Percentiles rank a stretch among this genome's conserved stretches.
phyloP scores from a whole-genome alignment of 2,113 vertebrate genomes.

The Tor tambroides region DNA sequence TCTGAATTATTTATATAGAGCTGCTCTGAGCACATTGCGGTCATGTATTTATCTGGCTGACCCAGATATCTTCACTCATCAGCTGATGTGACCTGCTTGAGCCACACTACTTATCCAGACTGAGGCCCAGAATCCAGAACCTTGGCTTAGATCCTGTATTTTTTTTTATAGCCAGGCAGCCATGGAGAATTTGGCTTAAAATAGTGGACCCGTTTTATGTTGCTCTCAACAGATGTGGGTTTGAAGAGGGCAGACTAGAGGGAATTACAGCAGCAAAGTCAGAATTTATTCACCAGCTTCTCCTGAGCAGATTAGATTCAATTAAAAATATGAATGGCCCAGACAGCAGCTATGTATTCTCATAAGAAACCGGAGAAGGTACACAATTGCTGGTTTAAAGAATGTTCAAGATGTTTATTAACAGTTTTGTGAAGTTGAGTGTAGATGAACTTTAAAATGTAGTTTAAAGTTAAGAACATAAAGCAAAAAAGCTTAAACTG shows the following conservation, averaged over 20 bases:
- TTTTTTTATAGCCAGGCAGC: slow-evolving; percentile 31
- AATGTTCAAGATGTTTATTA: background rate
- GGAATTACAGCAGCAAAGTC: slow-evolving; percentile 1
- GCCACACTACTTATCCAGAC: slow-evolving; percentile 23
- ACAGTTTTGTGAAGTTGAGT: background rate
- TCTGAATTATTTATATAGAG: slow-evolving; percentile 44
- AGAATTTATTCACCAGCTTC: slow-evolving; percentile 27
- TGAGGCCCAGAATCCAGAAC: slow-evolving; percentile 32
- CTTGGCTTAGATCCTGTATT: slow-evolving; percentile 29
- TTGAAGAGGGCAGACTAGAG: slow-evolving; percentile 10
- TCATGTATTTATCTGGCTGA: slow-evolving; percentile 52
- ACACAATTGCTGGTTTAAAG: background rate
- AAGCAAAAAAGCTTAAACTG: background rate
- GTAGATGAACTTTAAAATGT: background rate
- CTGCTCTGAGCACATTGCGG: slow-evolving; percentile 34
- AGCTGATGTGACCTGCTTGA: slow-evolving; percentile 37
- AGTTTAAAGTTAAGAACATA: background rate
- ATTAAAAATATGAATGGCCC: slow-evolving; percentile 38
- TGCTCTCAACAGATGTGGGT: slow-evolving; percentile 40
- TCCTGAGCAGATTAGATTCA: slow-evolving; percentile 46
- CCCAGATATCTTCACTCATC: slow-evolving; percentile 56
- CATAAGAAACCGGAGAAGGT: background rate
- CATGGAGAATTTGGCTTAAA: slow-evolving; percentile 51
- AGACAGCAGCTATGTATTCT: background rate
- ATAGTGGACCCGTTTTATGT: slow-evolving; percentile 44